phyloP scores from a whole-genome alignment of 2,797 vertebrate species.

The Crocidura indochinensis region DNA sequence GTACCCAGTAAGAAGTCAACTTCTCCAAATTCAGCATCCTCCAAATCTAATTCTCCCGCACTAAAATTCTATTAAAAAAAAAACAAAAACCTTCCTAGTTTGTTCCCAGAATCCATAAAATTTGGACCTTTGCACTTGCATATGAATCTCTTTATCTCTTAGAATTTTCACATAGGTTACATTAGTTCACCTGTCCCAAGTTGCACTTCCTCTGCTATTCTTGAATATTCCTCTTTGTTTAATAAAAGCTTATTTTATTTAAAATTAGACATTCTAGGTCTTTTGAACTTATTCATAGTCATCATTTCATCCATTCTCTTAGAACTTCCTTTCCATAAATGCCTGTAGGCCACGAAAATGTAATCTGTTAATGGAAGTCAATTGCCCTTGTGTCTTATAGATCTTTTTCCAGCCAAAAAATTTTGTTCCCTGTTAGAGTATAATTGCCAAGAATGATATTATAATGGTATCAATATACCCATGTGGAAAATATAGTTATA shows the following conservation, averaged over 20 bases:
- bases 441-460: constrained; percentile 18
- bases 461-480: background rate
- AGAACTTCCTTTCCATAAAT: background rate
- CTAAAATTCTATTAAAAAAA: background rate
- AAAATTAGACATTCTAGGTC: background rate
- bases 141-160: background rate
- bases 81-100: background rate
- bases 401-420: background rate
- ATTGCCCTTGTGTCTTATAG: constrained; percentile 6
- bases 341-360: background rate
- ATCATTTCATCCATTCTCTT: background rate
- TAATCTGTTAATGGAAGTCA: constrained; percentile 48
- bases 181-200: background rate
- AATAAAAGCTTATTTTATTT: background rate
- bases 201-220: background rate
- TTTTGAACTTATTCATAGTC: constrained; percentile 12
- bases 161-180: background rate
- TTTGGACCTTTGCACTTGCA: background rate
- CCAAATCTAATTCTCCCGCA: background rate
- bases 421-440: background rate
- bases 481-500: constrained; percentile 55
- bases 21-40: background rate
- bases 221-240: background rate
- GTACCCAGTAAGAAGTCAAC: background rate
- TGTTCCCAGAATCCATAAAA: background rate